A percentile compares a stretch with the other conserved stretches of the same genome.
Conservation (phyloP, 2,113 vertebrate genomes). For the Parus major region DNA sequence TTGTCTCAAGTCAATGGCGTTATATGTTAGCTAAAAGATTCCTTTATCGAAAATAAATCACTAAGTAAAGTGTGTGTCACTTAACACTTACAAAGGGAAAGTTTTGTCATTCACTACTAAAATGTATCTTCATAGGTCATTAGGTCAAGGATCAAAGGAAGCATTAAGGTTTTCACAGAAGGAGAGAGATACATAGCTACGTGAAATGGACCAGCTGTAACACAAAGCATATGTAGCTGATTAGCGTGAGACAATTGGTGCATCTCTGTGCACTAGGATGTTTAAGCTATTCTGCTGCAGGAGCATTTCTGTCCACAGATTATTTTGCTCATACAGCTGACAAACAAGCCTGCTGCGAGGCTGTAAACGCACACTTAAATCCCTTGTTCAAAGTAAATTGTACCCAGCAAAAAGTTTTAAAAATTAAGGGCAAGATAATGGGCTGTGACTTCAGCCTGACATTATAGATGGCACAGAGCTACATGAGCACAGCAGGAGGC, state of each 20-base stretch:
- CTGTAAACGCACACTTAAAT: neutral
- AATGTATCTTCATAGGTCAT: neutral
- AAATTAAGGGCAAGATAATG: neutral
- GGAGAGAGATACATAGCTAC: neutral
- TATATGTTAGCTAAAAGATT: neutral
- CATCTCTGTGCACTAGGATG: neutral
- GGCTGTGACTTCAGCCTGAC: neutral
- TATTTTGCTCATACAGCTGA: neutral
- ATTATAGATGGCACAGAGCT: neutral
- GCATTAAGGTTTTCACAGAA: neutral
- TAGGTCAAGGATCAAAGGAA: neutral
- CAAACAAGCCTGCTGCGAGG: neutral
- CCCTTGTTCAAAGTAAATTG: neutral
- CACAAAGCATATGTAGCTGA: neutral
- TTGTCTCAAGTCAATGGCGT: neutral
- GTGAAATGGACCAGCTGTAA: neutral
- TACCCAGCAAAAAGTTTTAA: neutral
- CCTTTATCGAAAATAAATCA: neutral
- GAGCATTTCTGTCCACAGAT: neutral
- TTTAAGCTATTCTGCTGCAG: neutral
- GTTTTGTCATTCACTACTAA: neutral
- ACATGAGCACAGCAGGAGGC: neutral
- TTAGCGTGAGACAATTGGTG: neutral
- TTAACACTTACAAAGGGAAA: neutral
- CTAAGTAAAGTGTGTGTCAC: neutral